phyloP scores from a whole-genome alignment of 2,113 vertebrate genomes.

The Suricata suricatta region DNA sequence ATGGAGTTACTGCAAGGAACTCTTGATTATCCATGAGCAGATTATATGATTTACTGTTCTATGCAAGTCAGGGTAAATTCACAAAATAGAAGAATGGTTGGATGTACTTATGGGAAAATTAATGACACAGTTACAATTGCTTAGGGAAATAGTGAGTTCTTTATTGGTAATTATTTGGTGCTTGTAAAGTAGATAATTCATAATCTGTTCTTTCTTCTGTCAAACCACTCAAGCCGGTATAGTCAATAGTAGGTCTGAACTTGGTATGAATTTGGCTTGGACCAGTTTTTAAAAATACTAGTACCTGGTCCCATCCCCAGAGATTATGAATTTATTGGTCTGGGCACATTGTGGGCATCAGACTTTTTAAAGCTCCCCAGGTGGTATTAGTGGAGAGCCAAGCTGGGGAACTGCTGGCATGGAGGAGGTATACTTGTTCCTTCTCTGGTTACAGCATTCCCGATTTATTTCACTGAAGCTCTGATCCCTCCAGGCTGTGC shows the following conservation, averaged over 20 bases:
- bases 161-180: neutral
- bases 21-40: constrained; percentile 45
- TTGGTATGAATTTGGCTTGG: neutral
- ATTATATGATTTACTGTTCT: constrained; percentile 31
- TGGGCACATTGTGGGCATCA: neutral
- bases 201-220: neutral
- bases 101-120: constrained; percentile 47
- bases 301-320: neutral
- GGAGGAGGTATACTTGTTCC: neutral
- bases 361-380: neutral
- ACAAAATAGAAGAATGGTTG: constrained; percentile 24
- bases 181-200: constrained; percentile 4
- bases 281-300: neutral
- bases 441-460: neutral
- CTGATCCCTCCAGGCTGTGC: neutral
- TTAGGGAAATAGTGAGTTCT: neutral
- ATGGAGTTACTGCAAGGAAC: neutral
- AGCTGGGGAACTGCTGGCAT: neutral
- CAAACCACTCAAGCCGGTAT: neutral
- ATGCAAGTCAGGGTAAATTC: neutral
- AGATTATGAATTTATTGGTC: neutral
- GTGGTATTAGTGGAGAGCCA: neutral
- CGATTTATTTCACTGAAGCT: neutral
- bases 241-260: neutral
- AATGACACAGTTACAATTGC: neutral